Base-by-base conservation (phyloP, 2,888 invertebrate species). In the Cataglyphis livida region DNA sequence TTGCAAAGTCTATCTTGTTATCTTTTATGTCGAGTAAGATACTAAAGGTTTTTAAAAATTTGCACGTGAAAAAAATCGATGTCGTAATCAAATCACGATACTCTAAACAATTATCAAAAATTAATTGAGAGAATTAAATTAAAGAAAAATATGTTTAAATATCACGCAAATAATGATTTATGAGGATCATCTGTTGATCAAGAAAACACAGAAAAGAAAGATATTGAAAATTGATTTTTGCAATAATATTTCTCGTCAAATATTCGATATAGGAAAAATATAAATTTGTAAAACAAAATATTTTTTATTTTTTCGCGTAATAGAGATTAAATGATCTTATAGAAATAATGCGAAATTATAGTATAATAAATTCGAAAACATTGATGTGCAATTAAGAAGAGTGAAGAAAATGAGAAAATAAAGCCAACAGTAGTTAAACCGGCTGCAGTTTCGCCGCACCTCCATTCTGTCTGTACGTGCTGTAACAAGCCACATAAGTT, bases 401-500 rank as follows among this genome's bases (percentile, higher is more conserved):
- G 15, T 1, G 44, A n/a, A 7, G 44, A 66, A 79, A 28, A 9
- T 2, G 32, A n/a, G n/a, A 59, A 66, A 79, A 79, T 79, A 35
- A 71, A 61, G 25, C n/a, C 18, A 18, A n/a, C 21, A 21, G 12
- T 44, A 44, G 10, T 48, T 59, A 9, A 78, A 21, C 44, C 25
- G 10, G 18, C 7, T 76, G 28, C 66, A 28, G n/a, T 66, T 57
- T 66, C 44, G 44, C 9, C 21, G 70, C 44, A 70, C 48, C 12
- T 61, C 9, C 18, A 9, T 71, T 78, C 44, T 59, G 25, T 70
- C 32, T 18, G 70, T 70, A 57, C 32, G 38, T 54, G 66, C 38
- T 21, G 32, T 44, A 59, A 70, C 57, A 21, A 57, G 44, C 35
- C 44, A 59, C 71, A 32, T 65, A 70, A 70, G 78, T 78, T 28